These are phyloP conservation scores for Masnerella sp. DNA, from an alignment of 2,888 invertebrate genomes.

Conservation along the genomic window DNA sequence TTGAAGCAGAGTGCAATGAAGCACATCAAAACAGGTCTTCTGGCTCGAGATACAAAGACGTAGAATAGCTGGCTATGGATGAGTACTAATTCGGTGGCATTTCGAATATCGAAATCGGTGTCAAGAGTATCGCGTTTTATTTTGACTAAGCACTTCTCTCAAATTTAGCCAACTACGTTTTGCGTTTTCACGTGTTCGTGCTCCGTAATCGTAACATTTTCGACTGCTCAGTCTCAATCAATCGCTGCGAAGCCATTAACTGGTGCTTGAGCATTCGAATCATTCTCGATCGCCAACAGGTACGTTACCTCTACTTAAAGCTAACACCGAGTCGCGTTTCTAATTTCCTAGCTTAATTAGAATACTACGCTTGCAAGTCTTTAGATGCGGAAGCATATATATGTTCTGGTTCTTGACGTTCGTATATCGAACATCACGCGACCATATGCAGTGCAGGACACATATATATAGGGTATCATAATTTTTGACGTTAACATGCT, in stretches of 20 bases:
- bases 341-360: conserved; percentile 67
- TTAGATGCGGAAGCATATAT: conserved; percentile 73
- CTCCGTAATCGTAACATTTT: conserved; percentile 30
- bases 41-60: conserved; percentile 26
- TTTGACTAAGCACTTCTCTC: conserved; percentile 20
- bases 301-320: conserved; percentile 59
- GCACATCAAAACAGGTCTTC: no score
- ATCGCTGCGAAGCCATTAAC: conserved; percentile 17
- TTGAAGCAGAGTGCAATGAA: not conserved
- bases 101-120: conserved; percentile 30
- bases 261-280: conserved; percentile 39
- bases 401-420: conserved; percentile 56
- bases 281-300: conserved; percentile 60
- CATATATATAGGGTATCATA: no score
- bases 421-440: conserved; percentile 32
- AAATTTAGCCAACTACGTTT: conserved; percentile 21
- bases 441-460: not conserved
- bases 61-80: conserved; percentile 6
- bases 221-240: conserved; percentile 31
- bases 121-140: conserved; percentile 26
- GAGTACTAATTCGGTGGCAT: conserved; percentile 37
- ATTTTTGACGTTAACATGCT: no score
- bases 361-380: conserved; percentile 70
- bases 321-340: conserved; percentile 68
- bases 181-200: not conserved